Conservation (phyloP, 92 coral and sea anemone genomes). For the Phenganax marumi region DNA sequence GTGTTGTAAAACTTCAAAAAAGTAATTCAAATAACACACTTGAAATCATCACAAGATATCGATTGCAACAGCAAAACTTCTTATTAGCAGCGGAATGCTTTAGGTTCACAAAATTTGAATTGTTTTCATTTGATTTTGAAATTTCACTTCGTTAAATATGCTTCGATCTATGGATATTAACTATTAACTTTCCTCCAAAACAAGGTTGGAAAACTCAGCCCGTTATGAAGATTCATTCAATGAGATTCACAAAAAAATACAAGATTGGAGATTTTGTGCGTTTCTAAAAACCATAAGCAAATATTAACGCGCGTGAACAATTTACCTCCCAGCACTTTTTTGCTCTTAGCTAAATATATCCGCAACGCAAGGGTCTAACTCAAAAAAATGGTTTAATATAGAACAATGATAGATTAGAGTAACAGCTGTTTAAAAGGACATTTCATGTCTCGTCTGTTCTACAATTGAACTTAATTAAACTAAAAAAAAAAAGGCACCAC, state of each 20-base stretch:
- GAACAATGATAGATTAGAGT: neutral
- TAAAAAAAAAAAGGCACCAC: neutral
- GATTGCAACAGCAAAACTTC: neutral
- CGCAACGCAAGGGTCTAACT: too few species aligned
- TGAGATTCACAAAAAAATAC: neutral
- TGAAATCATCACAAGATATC: neutral
- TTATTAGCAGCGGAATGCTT: too few species aligned
- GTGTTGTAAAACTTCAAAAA: neutral
- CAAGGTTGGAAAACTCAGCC: neutral
- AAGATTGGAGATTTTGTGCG: neutral
- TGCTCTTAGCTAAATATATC: neutral
- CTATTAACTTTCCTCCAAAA: too few species aligned
- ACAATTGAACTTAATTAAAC: neutral
- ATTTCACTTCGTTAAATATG: too few species aligned
- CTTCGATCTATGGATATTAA: too few species aligned
- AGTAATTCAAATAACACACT: neutral
- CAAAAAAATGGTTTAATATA: neutral
- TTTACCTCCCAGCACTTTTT: neutral
- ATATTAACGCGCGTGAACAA: neutral
- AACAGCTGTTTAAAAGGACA: conserved; percentile 3
- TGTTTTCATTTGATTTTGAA: too few species aligned
- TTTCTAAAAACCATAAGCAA: neutral
- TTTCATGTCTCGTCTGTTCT: neutral
- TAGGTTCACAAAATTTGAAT: too few species aligned
- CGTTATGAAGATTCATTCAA: neutral